Evolutionary conservation across 2,888 invertebrate genomes (phyloP), one percentile per base, ranked within the genome.

Genomic region (Agapetus fuscipes): DNA sequence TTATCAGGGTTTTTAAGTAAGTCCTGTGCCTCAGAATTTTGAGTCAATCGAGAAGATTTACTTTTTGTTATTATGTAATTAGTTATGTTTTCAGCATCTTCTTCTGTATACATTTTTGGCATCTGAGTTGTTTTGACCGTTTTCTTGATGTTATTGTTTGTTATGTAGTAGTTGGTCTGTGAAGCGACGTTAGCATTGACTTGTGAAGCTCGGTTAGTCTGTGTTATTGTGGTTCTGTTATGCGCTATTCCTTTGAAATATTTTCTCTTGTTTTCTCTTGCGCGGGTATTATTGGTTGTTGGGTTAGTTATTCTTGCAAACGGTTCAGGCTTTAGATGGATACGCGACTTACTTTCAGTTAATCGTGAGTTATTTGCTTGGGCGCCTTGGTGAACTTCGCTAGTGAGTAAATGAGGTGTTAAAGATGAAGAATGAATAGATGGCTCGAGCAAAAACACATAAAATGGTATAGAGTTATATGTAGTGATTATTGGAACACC

Each of bases 1-100:
- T n/a, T n/a, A n/a, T n/a, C n/a, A 4, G 64, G 66, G 1, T 43
- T 55, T 54, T 46, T 55, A 55, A 13, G 38, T 42, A 17, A 57
- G 50, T 33, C 49, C 48, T 31, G 44, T 60, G 58, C n/a, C 62
- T 60, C 48, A 62, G 45, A 30, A 62, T 60, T 56, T 65, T 20
- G 20, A 20, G 20, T 20, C 54, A 17, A 60, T 55, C 40, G 35
- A 17, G 27, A 15, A 2, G 24, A 27, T 11, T 39, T 31, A n/a
- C 10, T 27, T 29, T 13, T 6, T 14, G 10, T 17, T 12, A 17
- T n/a, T 7, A 16, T 6, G 16, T 12, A 5, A 13, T 31, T 13
- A 24, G 17, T 30, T 16, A 37, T 36, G n/a, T 36, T 36, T 31
- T 43, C 38, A 20, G 30, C 34, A 20, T 43, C 35, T 34, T 25